Conservation (phyloP, 2,797 vertebrate species). For the Gambelia wislizenii region DNA sequence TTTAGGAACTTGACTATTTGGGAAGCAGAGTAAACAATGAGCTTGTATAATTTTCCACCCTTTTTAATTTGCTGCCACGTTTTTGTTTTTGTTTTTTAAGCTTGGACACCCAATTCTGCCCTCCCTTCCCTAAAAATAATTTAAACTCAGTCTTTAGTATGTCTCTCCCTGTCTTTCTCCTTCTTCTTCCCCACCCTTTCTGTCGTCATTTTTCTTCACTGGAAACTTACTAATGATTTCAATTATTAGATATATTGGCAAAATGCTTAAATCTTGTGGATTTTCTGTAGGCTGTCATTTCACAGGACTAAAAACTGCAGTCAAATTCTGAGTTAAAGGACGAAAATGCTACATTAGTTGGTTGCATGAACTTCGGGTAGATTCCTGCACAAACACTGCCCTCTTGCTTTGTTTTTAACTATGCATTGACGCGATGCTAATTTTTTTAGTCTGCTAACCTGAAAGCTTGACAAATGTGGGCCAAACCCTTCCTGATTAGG, state of each 20-base stretch:
- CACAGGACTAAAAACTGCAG: constrained; percentile 77
- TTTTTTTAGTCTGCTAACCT: constrained; percentile 78
- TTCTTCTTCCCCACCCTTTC: constrained; percentile 48
- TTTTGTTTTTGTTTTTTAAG: constrained; percentile 70
- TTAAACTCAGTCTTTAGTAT: constrained; percentile 67
- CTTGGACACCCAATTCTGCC: constrained; percentile 63
- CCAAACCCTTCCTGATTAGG: constrained; percentile 83
- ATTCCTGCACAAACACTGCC: constrained; percentile 84
- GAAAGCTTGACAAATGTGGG: constrained; percentile 84
- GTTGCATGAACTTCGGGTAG: constrained; percentile 84
- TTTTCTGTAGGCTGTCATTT: constrained; percentile 79
- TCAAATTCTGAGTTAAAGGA: constrained; percentile 79
- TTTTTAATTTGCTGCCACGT: constrained; percentile 68
- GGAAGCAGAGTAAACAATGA: constrained; percentile 84
- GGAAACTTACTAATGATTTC: constrained; percentile 72
- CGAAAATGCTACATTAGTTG: constrained; percentile 77
- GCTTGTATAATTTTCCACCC: constrained; percentile 78
- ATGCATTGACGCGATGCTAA: constrained; percentile 83
- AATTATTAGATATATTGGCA: constrained; percentile 81
- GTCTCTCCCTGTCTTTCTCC: constrained; percentile 31
- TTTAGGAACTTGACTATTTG: constrained; percentile 81
- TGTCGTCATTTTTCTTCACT: constrained; percentile 37
- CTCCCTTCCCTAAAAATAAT: constrained; percentile 67
- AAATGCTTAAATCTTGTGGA: constrained; percentile 81
- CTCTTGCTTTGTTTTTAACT: constrained; percentile 86